Evolutionary conservation across 1,140 invertebrate genomes (phyloP).

Genomic region (Danaus melanippus): DNA sequence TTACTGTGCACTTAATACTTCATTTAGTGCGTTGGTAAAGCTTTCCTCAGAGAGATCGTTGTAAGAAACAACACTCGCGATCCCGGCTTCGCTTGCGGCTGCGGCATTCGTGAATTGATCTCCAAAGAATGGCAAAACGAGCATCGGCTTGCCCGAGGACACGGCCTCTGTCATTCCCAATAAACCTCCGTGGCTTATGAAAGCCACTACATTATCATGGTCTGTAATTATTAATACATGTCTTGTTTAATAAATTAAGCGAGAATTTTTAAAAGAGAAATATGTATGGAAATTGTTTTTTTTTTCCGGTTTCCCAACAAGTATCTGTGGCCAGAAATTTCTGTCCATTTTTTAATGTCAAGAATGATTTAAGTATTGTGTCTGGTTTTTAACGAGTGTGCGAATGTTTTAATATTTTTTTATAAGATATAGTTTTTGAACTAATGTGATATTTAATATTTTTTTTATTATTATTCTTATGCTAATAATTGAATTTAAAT

Average conservation of each 20-base stretch:
- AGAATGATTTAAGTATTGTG: too few relatives aligned
- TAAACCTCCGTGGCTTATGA: slow-evolving; percentile 79
- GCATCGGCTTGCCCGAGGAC: slow-evolving; percentile 76
- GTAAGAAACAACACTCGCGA: slow-evolving; percentile 50
- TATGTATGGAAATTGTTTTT: not conserved
- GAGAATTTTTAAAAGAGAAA: not conserved
- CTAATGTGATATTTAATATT: too few relatives aligned
- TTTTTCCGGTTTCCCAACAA: too few relatives aligned
- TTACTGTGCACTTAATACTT: slow-evolving; percentile 65
- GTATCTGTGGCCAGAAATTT: too few relatives aligned
- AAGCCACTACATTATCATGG: slow-evolving; percentile 77
- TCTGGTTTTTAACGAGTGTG: too few relatives aligned
- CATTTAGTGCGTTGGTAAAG: slow-evolving; percentile 46
- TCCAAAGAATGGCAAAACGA: slow-evolving; percentile 75
- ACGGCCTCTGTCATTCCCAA: slow-evolving; percentile 77
- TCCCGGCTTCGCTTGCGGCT: slow-evolving; percentile 42
- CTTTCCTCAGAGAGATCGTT: slow-evolving; percentile 48
- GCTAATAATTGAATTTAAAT: too few relatives aligned
- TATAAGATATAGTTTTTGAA: too few relatives aligned
- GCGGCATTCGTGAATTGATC: slow-evolving; percentile 74
- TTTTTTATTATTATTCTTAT: too few relatives aligned
- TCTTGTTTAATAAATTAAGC: not conserved
- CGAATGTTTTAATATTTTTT: too few relatives aligned
- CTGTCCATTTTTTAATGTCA: too few relatives aligned
- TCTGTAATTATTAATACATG: slow-evolving; percentile 48